Base-by-base conservation (phyloP, 2,113 vertebrate genomes). In the Sebastes schlegelii region DNA sequence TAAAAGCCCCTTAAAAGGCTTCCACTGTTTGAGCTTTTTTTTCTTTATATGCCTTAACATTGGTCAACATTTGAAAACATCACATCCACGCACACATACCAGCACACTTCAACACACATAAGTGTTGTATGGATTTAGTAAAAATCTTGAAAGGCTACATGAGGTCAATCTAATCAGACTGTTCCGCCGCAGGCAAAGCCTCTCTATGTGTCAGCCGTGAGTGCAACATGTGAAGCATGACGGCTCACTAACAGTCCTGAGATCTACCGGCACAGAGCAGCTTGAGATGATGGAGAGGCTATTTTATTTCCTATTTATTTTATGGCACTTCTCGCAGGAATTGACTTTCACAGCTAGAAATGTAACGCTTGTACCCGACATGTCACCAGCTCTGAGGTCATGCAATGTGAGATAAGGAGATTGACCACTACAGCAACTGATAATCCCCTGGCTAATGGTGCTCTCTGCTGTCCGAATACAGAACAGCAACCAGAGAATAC, bases 401-500 rank as follows among this genome's bases (percentile, higher is more conserved):
- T n/a, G 26, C 17, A 13, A 45, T 3, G n/a, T 23, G 21, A 63
- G 52, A 71, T 13, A 16, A 45, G 16, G 64, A 61, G 42, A 26
- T 14, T 23, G 43, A 74, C 5, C 34, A 14, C 3, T 4, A 0
- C 14, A n/a, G 19, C 11, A 8, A 2, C 10, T 12, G 23, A 82
- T 23, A 34, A 34, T 34, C 34, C 14, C 21, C 26, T 71, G 51
- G 54, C 21, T 60, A 63, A 82, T 4, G 67, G 54, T 49, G 78
- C 91, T 6, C 89, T 80, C 91, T 94, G 84, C 84, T 92, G 93
- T 71, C 54, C 49, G 10, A 52, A 58, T 9, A 34, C 21, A 60
- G 71, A 57, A 84, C 6, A 58, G 68, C 71, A 65, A 7, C 70
- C 45, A 16, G 2, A 23, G 26, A 34, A 34, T 34, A 34, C 34